A percentile compares a stretch with the other conserved stretches of the same genome.
Evolutionary conservation across 2,888 invertebrate species (phyloP).

Genomic region (Myopa tessellatipennis): DNA sequence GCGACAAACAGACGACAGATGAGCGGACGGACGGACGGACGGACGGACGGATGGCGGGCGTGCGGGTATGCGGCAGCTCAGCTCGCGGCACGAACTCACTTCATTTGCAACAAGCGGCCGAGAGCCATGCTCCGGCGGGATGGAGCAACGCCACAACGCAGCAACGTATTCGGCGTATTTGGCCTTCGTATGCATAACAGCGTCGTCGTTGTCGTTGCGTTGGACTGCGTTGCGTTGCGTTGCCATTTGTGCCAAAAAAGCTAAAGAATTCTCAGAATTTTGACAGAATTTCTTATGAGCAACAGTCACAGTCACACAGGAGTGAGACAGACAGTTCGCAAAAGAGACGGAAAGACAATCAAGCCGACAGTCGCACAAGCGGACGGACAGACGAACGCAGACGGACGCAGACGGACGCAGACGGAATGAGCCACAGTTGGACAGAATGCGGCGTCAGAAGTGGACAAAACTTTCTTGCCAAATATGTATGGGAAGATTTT

Average conservation of each 20-base stretch:
- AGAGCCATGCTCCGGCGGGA: neutral
- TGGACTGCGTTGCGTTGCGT: neutral
- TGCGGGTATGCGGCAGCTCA: neutral
- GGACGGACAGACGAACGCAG: neutral
- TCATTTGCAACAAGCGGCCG: constrained; percentile 12
- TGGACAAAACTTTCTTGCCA: constrained; percentile 22
- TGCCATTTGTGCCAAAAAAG: constrained; percentile 28
- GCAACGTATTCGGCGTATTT: neutral
- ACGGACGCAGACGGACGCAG: neutral
- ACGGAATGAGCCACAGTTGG: neutral
- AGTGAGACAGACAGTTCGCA: neutral
- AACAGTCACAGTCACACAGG: neutral
- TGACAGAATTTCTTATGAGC: constrained; percentile 8
- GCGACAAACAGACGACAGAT: constrained; percentile 1
- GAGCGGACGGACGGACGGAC: neutral
- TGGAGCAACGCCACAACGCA: neutral
- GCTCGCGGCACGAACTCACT: neutral
- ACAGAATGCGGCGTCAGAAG: neutral
- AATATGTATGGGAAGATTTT: constrained; percentile 15
- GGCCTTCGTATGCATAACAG: constrained; percentile 12
- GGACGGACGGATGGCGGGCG: neutral
- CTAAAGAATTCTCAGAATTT: constrained; percentile 19
- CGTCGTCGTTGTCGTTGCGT: neutral
- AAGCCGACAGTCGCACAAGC: neutral
- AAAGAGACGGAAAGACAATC: neutral